These are phyloP conservation scores for Xyrichtys novacula DNA, from an alignment of 2,797 vertebrate genomes.

Conservation along the genomic window DNA sequence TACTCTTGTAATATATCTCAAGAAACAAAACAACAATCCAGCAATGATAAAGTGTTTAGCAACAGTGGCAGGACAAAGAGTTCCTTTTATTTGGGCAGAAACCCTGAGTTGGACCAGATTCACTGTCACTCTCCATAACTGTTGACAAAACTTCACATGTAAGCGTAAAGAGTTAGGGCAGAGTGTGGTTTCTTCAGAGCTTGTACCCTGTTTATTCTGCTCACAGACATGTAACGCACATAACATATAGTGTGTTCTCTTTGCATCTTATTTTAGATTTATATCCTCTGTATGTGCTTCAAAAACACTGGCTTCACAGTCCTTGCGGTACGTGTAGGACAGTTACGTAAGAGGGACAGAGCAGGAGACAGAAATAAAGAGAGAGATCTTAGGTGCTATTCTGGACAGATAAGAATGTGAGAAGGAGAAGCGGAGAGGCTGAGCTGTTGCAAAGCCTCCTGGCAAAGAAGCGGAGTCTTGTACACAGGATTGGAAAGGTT, in stretches of 20 bases:
- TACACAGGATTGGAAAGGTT: constrained; percentile 31
- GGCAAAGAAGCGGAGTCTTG: constrained; percentile 49
- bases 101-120: no score
- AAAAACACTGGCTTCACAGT: constrained; percentile 24
- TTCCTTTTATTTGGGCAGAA: no score
- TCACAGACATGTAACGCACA: constrained; percentile 25
- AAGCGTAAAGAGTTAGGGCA: not conserved
- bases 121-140: not conserved
- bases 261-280: constrained; percentile 7
- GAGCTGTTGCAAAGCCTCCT: constrained; percentile 63
- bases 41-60: no score
- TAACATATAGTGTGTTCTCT: constrained; percentile 8
- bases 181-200: not conserved
- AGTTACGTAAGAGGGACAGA: constrained; percentile 65
- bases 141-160: not conserved
- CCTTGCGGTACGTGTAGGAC: constrained; percentile 44
- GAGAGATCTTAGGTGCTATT: constrained; percentile 67
- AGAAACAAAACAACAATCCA: no score
- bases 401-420: constrained; percentile 75
- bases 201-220: not conserved
- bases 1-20: no score
- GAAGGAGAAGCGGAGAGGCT: constrained; percentile 57
- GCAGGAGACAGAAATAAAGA: constrained; percentile 57
- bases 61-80: no score
- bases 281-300: constrained; percentile 25